Conservation (phyloP, 2,888 invertebrate genomes). For the Latrodectus elegans region DNA sequence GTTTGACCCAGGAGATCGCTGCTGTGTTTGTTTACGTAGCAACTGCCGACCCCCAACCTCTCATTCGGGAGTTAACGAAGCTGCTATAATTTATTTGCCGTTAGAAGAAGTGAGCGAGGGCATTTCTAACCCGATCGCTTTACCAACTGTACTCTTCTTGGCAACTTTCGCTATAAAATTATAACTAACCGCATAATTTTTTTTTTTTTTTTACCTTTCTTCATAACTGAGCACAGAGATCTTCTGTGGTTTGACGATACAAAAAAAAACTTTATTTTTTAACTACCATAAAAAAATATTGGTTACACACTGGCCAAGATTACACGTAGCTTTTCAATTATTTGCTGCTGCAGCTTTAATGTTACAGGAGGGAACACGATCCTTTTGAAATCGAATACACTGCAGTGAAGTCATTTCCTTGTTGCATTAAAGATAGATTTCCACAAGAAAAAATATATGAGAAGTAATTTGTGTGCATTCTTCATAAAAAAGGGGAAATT, state of each 20-base stretch:
- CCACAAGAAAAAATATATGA: no score
- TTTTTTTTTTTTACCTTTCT: neutral
- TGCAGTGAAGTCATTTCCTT: no score
- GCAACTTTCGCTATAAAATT: constrained; percentile 6
- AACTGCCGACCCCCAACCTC: constrained; percentile 25
- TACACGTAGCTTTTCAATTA: no score
- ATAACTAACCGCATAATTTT: constrained; percentile 5
- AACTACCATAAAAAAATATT: neutral
- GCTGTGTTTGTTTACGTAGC: constrained; percentile 14
- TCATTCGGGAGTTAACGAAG: constrained; percentile 16
- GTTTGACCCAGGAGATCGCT: constrained; percentile 33
- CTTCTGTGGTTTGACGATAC: neutral
- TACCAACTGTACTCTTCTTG: neutral
- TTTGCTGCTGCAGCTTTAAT: no score
- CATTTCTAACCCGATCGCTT: no score
- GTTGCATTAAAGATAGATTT: no score
- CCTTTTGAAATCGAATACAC: no score
- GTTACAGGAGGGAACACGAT: no score
- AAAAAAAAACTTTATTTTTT: neutral
- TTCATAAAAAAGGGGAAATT: no score
- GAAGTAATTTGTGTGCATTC: no score
- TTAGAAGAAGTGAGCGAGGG: constrained; percentile 1
- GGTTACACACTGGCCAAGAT: no score
- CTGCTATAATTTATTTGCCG: constrained; percentile 46
- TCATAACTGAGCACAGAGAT: neutral